Conservation (phyloP, 1,140 invertebrate genomes). For the Bicyclus anynana region DNA sequence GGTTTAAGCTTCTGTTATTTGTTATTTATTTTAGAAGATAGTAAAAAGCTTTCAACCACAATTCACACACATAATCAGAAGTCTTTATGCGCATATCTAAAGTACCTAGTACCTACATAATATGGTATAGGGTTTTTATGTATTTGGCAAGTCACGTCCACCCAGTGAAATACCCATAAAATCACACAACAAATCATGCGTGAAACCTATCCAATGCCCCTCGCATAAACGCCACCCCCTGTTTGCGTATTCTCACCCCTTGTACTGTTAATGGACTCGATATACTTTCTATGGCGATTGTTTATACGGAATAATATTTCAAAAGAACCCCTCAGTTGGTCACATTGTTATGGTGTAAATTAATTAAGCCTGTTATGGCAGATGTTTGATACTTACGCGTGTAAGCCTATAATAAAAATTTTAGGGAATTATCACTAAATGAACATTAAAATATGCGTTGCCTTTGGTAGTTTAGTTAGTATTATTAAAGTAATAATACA, state of each 20-base stretch:
- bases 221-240: slow-evolving; percentile 6
- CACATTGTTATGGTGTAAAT: slow-evolving; percentile 25
- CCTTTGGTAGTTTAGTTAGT: no score
- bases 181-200: slow-evolving; percentile 8
- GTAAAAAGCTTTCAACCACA: no score
- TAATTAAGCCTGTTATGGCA: slow-evolving; percentile 21
- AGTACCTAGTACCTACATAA: no score
- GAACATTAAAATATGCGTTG: background rate
- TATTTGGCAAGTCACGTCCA: background rate
- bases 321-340: slow-evolving; percentile 4
- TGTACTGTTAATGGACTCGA: slow-evolving; percentile 9
- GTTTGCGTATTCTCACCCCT: slow-evolving; percentile 7
- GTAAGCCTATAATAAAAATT: background rate
- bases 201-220: slow-evolving; percentile 8
- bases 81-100: no score
- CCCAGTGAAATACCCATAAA: slow-evolving; percentile 9
- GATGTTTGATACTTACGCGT: slow-evolving; percentile 1
- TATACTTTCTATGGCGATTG: slow-evolving; percentile 9
- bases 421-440: background rate
- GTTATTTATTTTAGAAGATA: no score
- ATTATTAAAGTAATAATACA: no score
- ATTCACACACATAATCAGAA: no score
- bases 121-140: no score
- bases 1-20: no score
- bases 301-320: slow-evolving; percentile 16